Evolutionary conservation across 2,888 invertebrate species (phyloP).

Genomic region (Molanna angustata): DNA sequence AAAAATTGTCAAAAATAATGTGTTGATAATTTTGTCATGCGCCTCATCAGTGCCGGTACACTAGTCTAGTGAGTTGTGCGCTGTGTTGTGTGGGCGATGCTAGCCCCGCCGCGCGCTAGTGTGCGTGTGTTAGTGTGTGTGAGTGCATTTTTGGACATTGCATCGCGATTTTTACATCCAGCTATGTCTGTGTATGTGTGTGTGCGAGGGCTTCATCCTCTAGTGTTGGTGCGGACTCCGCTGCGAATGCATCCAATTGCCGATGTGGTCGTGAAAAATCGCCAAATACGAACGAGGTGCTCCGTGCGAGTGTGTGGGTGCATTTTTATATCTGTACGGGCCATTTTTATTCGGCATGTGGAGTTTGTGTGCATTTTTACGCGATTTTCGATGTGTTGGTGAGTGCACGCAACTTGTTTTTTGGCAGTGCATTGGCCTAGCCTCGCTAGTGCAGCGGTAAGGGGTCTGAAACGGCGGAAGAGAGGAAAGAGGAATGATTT

Average conservation of each 20-base stretch:
- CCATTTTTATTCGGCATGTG: background rate
- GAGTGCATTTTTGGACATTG: conserved; percentile 18
- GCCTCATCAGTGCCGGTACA: conserved; percentile 1
- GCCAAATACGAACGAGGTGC: no score
- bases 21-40: background rate
- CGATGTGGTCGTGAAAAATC: background rate
- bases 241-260: background rate
- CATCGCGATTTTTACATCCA: conserved; percentile 14
- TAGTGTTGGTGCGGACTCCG: background rate
- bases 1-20: background rate
- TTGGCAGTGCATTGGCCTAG: conserved; percentile 32
- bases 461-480: background rate
- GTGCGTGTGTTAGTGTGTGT: no score
- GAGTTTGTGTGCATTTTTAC: conserved; percentile 5
- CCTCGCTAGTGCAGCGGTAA: conserved; percentile 36
- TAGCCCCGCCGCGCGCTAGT: background rate
- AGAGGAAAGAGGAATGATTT: background rate
- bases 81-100: conserved; percentile 12
- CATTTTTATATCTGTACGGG: conserved; percentile 15
- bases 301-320: conserved; percentile 17
- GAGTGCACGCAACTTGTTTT: conserved; percentile 30
- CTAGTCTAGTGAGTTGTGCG: background rate
- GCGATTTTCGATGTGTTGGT: conserved; percentile 2
- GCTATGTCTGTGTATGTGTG: conserved; percentile 3
- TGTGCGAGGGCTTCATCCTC: background rate